Evolutionary conservation across 2,888 invertebrate genomes (phyloP), one percentile per base, ranked within the genome.

Genomic region (Hydraecia micacea): DNA sequence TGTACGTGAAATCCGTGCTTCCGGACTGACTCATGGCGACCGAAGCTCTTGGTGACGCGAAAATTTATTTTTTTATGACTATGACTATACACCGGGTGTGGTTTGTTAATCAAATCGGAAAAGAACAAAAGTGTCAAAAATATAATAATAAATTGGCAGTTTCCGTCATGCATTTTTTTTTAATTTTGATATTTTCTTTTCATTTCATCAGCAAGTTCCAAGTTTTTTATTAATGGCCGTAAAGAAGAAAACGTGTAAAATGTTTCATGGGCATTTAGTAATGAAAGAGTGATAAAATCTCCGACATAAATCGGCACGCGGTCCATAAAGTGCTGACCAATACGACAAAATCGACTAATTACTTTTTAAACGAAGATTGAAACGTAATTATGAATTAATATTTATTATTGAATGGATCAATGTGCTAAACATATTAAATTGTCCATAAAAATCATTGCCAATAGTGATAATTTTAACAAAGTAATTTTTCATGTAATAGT

Each of bases 1-100:
- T 70, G 71, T 76, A 62, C 63, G 79, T 78, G 65, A 84, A 84
- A 74, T 75, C 36, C 52, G 58, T 67, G 52, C 70, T 86, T 87
- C 86, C 86, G 79, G 67, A 71, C 65, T 84, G 81, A 86, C n/a
- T 87, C 84, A 87, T 72, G 6, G 42, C 32, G 62, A 65, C 15
- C 13, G 60, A 63, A 74, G 42, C 28, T 62, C 25, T 52, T 74
- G 15, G 72, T 68, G 58, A 67, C 32, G 28, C 36, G 46, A 42
- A 39, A 39, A 32, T 60, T 73, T 36, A 25, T 18, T 46, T 68
- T 58, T 70, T 36, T 42, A 62, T 68, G 49, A 75, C 18, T 58
- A n/a, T 60, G 28, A 7, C n/a, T 32, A 25, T 66, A 39, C 3
- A 52, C 32, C 9, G 36, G 77, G 78, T 13, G 49, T 68, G 55